Conservation (phyloP, 2,797 vertebrate species). For the Sparidentex hasta region DNA sequence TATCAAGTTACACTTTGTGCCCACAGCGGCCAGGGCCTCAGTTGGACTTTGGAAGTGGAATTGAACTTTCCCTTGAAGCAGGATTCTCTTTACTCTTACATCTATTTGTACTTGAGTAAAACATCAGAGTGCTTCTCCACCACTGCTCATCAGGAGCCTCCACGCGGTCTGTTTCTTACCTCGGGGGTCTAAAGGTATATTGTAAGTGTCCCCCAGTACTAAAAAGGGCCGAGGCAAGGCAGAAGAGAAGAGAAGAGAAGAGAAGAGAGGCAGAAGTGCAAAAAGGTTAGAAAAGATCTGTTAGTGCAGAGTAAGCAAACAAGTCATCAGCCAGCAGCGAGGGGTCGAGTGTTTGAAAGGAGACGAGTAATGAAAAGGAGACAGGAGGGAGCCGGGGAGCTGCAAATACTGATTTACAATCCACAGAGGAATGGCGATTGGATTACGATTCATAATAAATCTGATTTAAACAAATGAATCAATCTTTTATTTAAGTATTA, state of each 20-base stretch:
- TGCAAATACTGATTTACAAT: neutral
- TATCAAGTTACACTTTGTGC: no score
- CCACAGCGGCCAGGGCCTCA: no score
- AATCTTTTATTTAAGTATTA: neutral
- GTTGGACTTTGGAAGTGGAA: no score
- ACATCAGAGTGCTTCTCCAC: neutral
- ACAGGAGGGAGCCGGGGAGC: neutral
- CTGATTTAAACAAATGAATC: neutral
- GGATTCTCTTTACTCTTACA: no score
- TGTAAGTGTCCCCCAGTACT: constrained; percentile 99
- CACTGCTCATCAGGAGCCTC: constrained; percentile 19
- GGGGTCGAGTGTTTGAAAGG: neutral
- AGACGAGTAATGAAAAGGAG: neutral
- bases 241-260: constrained; percentile 77
- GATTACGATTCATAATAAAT: neutral
- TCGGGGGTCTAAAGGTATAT: constrained; percentile 99
- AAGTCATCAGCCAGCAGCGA: constrained; percentile 70
- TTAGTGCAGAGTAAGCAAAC: constrained; percentile 84
- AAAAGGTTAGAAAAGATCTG: constrained; percentile 89
- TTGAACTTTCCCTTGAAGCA: no score
- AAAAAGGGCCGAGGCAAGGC: constrained; percentile 88
- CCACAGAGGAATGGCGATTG: neutral
- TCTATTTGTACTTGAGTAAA: neutral
- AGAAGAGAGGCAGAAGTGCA: constrained; percentile 87
- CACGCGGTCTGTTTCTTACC: constrained; percentile 89